phyloP scores from a whole-genome alignment of 2,797 vertebrate species.

The Scolopax bukidnonensis region DNA sequence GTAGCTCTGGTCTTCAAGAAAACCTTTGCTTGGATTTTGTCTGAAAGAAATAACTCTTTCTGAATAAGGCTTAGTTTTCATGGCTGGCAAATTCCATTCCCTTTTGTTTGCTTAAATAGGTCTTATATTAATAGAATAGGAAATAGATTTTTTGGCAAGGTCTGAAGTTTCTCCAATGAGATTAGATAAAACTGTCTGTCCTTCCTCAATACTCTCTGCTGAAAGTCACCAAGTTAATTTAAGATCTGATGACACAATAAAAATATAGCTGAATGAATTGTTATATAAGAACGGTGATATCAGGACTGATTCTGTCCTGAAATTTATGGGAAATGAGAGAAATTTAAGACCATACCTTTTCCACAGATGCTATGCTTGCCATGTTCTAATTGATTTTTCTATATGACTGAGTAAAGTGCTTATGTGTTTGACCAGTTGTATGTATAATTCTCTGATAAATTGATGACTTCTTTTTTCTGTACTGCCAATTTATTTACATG shows the following conservation, averaged over 20 bases:
- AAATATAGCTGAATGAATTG: background rate
- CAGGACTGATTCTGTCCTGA: background rate
- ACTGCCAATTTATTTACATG: background rate
- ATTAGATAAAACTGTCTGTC: background rate
- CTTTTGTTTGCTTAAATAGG: conserved; percentile 23
- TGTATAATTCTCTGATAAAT: background rate
- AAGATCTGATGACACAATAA: conserved; percentile 4
- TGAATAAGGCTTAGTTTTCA: background rate
- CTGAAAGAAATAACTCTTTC: conserved; percentile 4
- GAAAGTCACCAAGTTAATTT: conserved; percentile 43
- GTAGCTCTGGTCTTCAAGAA: background rate
- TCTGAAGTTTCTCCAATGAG: background rate
- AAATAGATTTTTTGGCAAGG: background rate
- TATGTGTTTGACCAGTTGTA: background rate
- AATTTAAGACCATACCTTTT: background rate
- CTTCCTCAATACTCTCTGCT: background rate
- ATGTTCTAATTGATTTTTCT: background rate
- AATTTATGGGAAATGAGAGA: background rate
- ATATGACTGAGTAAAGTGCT: background rate
- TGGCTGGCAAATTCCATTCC: background rate
- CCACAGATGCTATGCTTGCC: background rate
- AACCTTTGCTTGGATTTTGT: background rate
- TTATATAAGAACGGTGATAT: background rate
- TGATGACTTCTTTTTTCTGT: background rate
- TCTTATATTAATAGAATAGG: background rate